Base-by-base conservation (phyloP, 1,140 invertebrate genomes). In the Dinoponera quadriceps region DNA sequence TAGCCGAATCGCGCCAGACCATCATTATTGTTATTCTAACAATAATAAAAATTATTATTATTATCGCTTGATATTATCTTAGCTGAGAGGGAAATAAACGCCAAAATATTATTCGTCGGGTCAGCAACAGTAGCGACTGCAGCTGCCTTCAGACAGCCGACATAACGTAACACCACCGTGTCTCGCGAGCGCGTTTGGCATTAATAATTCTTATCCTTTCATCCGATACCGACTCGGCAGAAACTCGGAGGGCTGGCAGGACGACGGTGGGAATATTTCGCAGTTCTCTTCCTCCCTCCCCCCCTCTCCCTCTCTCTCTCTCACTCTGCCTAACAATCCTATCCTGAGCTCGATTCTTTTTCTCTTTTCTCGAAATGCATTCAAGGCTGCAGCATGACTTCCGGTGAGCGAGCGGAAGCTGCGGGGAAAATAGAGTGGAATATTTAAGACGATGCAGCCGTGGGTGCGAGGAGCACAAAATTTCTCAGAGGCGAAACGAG, bases 361-460 rank as follows among this genome's bases (percentile, higher is more conserved):
- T 75, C 73, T 69, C 57, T 27, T 75, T 77, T 27, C 62, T 69
- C n/a, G 25, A 18, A 57, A 71, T 80, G 63, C 9, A 82, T 82
- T 82, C 69, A 27, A 73, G 44, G 18, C 51, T 82, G 78, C 55
- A 74, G 69, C 16, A 20, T 72, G 59, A 74, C 66, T 82, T 78
- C 51, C 60, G 62, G 54, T 27, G 49, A 14, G 25, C 62, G 16
- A 48, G 25, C 75, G 73, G 80, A 74, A 88, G 73, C 74, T 78
- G 49, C 49, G 62, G 3, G 20, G 77, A 86, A 86, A 82, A 82
- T 44, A 87, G 78, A 85, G 72, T 60, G 55, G 85, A 80, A 82
- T 89, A 84, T 85, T 86, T 86, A 86, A 84, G 73, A 18, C 27
- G 65, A 44, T 68, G 55, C 2, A 54, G 16, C 33, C 48, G 27